Conservation (phyloP, 2,797 vertebrate genomes). For the Pantherophis vulpinus region DNA sequence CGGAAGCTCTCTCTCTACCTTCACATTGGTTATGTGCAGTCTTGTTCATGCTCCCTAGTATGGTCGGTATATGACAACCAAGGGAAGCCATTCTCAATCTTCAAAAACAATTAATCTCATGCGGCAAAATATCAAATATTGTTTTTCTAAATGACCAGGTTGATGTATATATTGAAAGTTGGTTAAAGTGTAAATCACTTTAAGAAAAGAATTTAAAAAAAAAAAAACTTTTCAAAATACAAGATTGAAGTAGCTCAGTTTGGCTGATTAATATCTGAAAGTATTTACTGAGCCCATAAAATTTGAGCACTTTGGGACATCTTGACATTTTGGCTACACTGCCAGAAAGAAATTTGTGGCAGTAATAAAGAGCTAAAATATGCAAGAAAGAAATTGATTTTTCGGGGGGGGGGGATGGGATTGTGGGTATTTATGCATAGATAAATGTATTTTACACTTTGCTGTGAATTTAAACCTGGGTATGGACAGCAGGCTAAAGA, state of each 20-base stretch:
- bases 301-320: neutral
- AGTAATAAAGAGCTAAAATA: slow-evolving; percentile 7
- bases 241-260: neutral
- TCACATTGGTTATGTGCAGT: neutral
- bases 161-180: neutral
- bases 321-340: neutral
- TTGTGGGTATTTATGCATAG: neutral
- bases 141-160: neutral
- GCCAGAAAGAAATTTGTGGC: neutral
- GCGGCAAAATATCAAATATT: neutral
- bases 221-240: neutral
- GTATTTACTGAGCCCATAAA: neutral
- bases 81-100: neutral
- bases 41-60: neutral
- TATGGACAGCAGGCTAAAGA: slow-evolving; percentile 64
- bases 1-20: neutral
- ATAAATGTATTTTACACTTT: neutral
- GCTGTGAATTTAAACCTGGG: neutral
- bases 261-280: neutral
- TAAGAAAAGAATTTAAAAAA: neutral
- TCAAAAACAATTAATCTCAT: too few species aligned
- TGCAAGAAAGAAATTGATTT: neutral
- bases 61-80: neutral
- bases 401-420: neutral
- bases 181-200: neutral